Conservation (phyloP, 2,797 vertebrate species). For the Malurus leucopterus region DNA sequence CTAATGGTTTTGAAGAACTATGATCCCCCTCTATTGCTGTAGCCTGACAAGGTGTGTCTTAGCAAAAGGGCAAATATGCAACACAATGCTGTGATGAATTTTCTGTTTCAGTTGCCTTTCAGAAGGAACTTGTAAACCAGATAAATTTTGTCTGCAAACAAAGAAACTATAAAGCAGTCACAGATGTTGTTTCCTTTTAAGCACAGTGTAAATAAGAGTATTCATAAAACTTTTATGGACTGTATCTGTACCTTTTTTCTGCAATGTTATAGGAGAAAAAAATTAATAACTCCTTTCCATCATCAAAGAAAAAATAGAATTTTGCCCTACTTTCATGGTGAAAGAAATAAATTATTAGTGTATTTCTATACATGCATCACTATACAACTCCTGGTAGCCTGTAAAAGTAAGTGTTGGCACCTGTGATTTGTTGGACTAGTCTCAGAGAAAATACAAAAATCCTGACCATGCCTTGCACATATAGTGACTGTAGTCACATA, state of each 20-base stretch:
- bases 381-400: neutral
- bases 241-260: neutral
- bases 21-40: neutral
- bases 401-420: neutral
- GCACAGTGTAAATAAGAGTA: conserved; percentile 32
- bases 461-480: neutral
- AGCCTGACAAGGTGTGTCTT: neutral
- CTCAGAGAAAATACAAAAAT: neutral
- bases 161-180: conserved; percentile 32
- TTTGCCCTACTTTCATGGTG: neutral
- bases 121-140: conserved; percentile 9
- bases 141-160: conserved; percentile 30
- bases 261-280: neutral
- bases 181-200: conserved; percentile 37
- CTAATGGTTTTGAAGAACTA: neutral
- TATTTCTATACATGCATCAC: neutral
- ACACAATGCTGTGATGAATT: neutral
- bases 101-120: conserved; percentile 8
- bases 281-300: neutral
- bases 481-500: neutral
- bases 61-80: neutral
- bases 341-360: neutral
- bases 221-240: conserved; percentile 37
- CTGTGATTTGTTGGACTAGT: neutral
- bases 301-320: neutral